Percentiles rank a stretch among this genome's conserved stretches.
Conservation (phyloP, 2,113 vertebrate species). For the Tenebrosternarchus preto region DNA sequence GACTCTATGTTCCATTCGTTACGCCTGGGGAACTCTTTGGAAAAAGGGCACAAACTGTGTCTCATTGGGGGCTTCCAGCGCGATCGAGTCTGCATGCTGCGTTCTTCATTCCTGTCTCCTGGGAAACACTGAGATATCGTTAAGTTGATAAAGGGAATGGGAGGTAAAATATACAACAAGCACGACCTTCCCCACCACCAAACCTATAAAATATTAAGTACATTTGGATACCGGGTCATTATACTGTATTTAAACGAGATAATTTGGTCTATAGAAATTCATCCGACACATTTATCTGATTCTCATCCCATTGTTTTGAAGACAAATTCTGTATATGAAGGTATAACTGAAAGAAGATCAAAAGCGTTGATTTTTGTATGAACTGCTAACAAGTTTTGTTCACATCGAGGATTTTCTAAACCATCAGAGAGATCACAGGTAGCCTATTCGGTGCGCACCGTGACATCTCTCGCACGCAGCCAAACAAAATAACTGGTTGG, state of each 20-base stretch:
- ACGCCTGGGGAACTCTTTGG: conserved; percentile 89
- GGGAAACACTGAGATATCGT: conserved; percentile 76
- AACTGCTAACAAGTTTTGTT: no score
- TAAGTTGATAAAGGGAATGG: conserved; percentile 36
- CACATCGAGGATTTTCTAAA: no score
- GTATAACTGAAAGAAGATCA: neutral
- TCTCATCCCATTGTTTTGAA: neutral
- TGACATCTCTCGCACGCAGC: neutral
- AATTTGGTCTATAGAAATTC: neutral
- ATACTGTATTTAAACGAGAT: neutral
- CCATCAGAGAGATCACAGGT: neutral
- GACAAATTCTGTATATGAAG: neutral
- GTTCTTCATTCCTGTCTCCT: conserved; percentile 82
- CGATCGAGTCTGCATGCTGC: conserved; percentile 94
- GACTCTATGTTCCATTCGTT: conserved; percentile 98
- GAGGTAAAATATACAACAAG: neutral
- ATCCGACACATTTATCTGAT: neutral
- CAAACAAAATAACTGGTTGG: neutral
- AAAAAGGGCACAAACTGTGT: conserved; percentile 84
- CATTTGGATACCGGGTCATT: neutral
- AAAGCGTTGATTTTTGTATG: no score
- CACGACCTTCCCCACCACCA: neutral
- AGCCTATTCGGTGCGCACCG: no score
- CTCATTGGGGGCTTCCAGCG: conserved; percentile 82
- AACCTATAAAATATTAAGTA: neutral